A percentile compares a stretch with the other conserved stretches of the same genome.
These are phyloP conservation scores for Pandemis cinnamomeana DNA, from an alignment of 2,888 invertebrate genomes.

Conservation along the genomic window DNA sequence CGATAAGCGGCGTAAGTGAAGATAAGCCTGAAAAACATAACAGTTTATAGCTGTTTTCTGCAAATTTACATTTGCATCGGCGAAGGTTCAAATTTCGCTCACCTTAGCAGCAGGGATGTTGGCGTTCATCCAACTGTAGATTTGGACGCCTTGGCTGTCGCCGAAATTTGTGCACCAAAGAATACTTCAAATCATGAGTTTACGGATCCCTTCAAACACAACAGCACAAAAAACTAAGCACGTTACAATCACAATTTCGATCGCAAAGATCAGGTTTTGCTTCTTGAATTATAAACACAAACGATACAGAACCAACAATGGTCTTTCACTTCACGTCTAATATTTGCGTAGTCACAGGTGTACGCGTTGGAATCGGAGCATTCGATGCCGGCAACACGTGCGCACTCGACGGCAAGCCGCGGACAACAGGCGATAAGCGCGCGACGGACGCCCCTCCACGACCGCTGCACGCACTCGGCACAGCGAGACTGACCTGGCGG, in stretches of 20 bases:
- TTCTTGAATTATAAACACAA: conserved; percentile 57
- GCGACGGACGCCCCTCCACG: conserved; percentile 65
- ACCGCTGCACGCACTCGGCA: conserved; percentile 74
- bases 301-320: conserved; percentile 65
- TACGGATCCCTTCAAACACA: conserved; percentile 56
- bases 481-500: conserved; percentile 74
- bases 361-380: conserved; percentile 64
- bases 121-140: conserved; percentile 82
- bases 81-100: conserved; percentile 61
- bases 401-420: conserved; percentile 75
- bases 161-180: conserved; percentile 65
- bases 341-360: conserved; percentile 79
- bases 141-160: conserved; percentile 75
- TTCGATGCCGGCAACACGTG: conserved; percentile 74
- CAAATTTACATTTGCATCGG: conserved; percentile 53
- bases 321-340: conserved; percentile 79
- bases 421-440: conserved; percentile 67
- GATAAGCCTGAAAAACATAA: conserved; percentile 58
- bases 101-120: conserved; percentile 79
- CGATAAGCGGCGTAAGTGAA: conserved; percentile 63
- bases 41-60: conserved; percentile 47
- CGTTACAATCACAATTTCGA: conserved; percentile 62
- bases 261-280: conserved; percentile 54
- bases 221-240: conserved; percentile 70
- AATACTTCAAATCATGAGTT: conserved; percentile 67